Conservation (phyloP, 2,888 invertebrate genomes). For the Colletes collaris region DNA sequence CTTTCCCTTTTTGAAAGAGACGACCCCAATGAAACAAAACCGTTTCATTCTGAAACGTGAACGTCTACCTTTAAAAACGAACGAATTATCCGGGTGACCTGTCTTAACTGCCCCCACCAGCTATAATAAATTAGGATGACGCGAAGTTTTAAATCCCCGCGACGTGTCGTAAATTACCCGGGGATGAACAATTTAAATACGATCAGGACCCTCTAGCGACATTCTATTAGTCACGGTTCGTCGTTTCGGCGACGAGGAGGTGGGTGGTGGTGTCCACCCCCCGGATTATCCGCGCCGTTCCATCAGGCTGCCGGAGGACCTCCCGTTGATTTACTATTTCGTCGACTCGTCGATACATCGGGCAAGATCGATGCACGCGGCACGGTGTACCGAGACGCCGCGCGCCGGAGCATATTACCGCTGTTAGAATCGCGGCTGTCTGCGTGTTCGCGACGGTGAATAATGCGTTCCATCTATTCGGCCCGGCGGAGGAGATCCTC, state of each 20-base stretch:
- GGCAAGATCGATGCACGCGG: constrained; percentile 55
- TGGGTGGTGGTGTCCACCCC: constrained; percentile 20
- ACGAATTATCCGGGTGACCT: no score
- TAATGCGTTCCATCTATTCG: constrained; percentile 45
- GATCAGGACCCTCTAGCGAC: constrained; percentile 15
- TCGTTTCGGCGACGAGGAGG: constrained; percentile 6
- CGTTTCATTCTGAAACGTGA: no score
- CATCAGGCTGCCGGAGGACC: constrained; percentile 8
- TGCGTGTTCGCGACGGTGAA: constrained; percentile 28
- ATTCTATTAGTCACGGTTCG: constrained; percentile 37
- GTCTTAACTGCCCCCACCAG: no score
- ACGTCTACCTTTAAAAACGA: no score
- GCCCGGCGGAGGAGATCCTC: constrained; percentile 25
- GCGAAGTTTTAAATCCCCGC: constrained; percentile 24
- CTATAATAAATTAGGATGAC: constrained; percentile 53
- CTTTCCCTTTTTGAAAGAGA: no score
- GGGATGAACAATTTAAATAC: constrained; percentile 56
- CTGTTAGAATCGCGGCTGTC: constrained; percentile 40
- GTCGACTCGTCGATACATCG: constrained; percentile 53
- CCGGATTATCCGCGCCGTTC: constrained; percentile 41
- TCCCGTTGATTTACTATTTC: constrained; percentile 64
- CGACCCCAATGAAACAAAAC: no score
- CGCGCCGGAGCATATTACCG: constrained; percentile 44
- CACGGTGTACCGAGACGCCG: constrained; percentile 32
- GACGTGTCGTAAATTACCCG: constrained; percentile 53